Evolutionary conservation across 2,888 invertebrate genomes (phyloP).

Genomic region (Eupithecia subumbrata): DNA sequence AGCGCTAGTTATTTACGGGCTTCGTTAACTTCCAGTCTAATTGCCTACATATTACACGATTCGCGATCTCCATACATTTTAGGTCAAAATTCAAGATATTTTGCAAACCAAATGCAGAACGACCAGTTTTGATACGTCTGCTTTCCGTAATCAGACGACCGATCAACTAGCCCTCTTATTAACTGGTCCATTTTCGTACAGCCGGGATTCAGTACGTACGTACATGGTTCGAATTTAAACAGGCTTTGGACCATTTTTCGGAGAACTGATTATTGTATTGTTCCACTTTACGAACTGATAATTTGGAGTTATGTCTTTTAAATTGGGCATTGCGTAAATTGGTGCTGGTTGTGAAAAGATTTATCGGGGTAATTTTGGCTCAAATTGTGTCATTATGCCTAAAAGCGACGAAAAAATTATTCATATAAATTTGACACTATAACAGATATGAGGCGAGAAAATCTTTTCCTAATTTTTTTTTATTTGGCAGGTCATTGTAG

Average conservation of each 20-base stretch:
- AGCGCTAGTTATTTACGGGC: neutral
- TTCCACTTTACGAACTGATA: constrained; percentile 43
- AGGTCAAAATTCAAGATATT: constrained; percentile 5
- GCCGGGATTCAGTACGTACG: constrained; percentile 28
- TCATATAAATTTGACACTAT: neutral
- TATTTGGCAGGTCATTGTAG: neutral
- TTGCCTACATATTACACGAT: neutral
- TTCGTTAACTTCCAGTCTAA: neutral
- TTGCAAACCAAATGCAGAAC: neutral
- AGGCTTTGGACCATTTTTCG: constrained; percentile 45
- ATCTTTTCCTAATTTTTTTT: neutral
- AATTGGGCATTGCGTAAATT: constrained; percentile 35
- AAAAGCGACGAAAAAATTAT: constrained; percentile 30
- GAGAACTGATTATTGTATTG: constrained; percentile 44
- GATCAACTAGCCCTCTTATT: constrained; percentile 46
- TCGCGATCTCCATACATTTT: constrained; percentile 14
- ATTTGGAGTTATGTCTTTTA: constrained; percentile 36
- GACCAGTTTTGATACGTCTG: constrained; percentile 11
- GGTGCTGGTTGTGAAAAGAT: constrained; percentile 23
- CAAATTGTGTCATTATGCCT: constrained; percentile 9
- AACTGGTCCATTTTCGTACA: constrained; percentile 41
- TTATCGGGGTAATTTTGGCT: constrained; percentile 19
- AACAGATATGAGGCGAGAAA: neutral
- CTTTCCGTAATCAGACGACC: constrained; percentile 8
- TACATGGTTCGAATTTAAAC: constrained; percentile 47